Evolutionary conservation across 2,797 vertebrate genomes (phyloP).

Genomic region (Fistularia tabacaria): DNA sequence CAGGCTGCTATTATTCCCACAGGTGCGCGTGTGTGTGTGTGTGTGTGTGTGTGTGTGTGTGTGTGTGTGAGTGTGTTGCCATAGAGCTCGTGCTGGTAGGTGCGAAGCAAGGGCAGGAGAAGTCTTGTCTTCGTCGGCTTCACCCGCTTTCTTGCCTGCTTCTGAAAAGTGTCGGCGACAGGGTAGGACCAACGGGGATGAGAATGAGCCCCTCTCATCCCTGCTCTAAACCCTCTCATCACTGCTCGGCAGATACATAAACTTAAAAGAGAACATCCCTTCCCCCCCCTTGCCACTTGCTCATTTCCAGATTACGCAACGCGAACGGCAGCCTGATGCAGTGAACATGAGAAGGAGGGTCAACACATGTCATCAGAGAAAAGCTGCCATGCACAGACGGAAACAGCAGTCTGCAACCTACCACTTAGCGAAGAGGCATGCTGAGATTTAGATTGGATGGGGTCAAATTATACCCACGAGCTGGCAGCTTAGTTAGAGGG

Average conservation of each 20-base stretch:
- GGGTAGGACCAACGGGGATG: slow-evolving; percentile 33
- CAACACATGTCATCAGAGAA: slow-evolving; percentile 55
- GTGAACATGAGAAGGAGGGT: slow-evolving; percentile 44
- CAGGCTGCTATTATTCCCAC: slow-evolving; percentile 35
- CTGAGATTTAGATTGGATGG: slow-evolving; percentile 66
- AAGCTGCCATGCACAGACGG: slow-evolving; percentile 57
- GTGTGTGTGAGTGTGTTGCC: slow-evolving; percentile 52
- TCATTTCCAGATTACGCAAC: slow-evolving; percentile 60
- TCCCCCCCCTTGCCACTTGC: slow-evolving; percentile 48
- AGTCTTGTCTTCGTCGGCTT: slow-evolving; percentile 24
- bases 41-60: slow-evolving; percentile 44
- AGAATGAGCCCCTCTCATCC: slow-evolving; percentile 44
- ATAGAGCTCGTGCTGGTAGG: slow-evolving; percentile 34
- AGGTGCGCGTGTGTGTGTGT: slow-evolving; percentile 50
- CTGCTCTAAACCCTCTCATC: slow-evolving; percentile 51
- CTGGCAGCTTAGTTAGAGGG: slow-evolving; percentile 68
- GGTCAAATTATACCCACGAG: slow-evolving; percentile 69
- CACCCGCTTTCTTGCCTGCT: slow-evolving; percentile 13
- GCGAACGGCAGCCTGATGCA: slow-evolving; percentile 26
- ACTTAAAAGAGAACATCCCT: slow-evolving; percentile 59
- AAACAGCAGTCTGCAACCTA: slow-evolving; percentile 52
- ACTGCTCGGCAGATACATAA: slow-evolving; percentile 44
- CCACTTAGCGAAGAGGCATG: slow-evolving; percentile 54
- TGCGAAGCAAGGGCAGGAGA: slow-evolving; percentile 27
- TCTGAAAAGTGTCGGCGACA: slow-evolving; percentile 42